Percentiles rank a stretch among this genome's conserved stretches.
Conservation (phyloP, 2,797 vertebrate genomes). For the Smutsia gigantea region DNA sequence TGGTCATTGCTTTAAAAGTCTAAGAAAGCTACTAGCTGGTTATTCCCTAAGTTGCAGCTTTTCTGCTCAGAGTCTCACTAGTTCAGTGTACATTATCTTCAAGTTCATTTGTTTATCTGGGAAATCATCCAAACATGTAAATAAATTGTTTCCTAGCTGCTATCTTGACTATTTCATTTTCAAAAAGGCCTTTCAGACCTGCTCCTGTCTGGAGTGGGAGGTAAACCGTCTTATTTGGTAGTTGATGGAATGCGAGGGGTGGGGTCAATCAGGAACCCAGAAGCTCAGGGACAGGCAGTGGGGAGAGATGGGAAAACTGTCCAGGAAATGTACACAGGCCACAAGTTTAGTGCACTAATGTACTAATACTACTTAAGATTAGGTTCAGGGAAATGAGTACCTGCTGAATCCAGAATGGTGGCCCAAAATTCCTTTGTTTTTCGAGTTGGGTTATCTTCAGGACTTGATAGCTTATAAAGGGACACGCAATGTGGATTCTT, state of each 20-base stretch:
- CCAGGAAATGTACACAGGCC: neutral
- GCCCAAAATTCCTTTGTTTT: constrained; percentile 90
- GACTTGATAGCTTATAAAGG: constrained; percentile 88
- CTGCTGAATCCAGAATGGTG: constrained; percentile 90
- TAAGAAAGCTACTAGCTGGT: constrained; percentile 8
- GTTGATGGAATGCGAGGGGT: neutral
- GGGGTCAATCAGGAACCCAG: neutral
- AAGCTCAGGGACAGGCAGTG: neutral
- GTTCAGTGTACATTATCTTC: neutral
- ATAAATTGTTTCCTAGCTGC: neutral
- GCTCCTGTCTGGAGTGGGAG: neutral
- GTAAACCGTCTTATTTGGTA: neutral
- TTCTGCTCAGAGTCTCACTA: neutral
- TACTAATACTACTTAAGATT: neutral
- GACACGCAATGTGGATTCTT: constrained; percentile 89
- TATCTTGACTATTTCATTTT: constrained; percentile 19
- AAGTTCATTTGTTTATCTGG: constrained; percentile 26
- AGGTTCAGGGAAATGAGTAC: constrained; percentile 77
- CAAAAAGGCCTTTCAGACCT: neutral
- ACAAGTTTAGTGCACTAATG: neutral
- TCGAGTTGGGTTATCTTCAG: constrained; percentile 84
- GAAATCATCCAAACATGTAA: neutral
- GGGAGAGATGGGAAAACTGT: neutral
- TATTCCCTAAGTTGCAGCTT: constrained; percentile 15
- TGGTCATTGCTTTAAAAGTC: neutral